Evolutionary conservation across 2,113 vertebrate genomes (phyloP).

Genomic region (Gadus chalcogrammus): DNA sequence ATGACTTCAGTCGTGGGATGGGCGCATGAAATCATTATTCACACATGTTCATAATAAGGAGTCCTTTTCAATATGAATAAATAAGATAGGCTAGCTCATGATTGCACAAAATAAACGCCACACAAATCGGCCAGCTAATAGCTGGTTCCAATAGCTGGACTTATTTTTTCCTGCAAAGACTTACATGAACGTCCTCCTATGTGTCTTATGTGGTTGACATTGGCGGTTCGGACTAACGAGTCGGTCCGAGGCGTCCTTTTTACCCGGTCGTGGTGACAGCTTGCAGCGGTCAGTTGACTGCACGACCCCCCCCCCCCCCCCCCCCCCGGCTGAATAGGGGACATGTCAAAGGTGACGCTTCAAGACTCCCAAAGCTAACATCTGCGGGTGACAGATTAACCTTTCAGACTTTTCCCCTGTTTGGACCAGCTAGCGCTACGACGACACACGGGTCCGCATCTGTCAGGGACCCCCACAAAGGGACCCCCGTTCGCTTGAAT

Average conservation of each 20-base stretch:
- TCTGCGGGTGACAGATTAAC: constrained; percentile 85
- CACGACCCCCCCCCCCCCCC: constrained; percentile 30
- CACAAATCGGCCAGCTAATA: too few species aligned
- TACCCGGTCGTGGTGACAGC: constrained; percentile 75
- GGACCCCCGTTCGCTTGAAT: constrained; percentile 60
- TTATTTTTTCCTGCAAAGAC: neutral
- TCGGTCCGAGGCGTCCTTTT: constrained; percentile 65
- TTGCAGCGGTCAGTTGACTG: constrained; percentile 80
- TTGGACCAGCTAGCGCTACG: constrained; percentile 72
- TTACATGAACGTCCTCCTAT: constrained; percentile 30
- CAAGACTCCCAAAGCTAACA: constrained; percentile 86
- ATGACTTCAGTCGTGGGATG: too few species aligned
- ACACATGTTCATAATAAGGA: too few species aligned
- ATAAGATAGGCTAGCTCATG: too few species aligned
- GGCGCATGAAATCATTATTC: too few species aligned
- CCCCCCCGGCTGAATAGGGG: constrained; percentile 69
- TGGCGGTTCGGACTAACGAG: constrained; percentile 59
- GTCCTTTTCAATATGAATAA: too few species aligned
- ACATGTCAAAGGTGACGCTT: constrained; percentile 91
- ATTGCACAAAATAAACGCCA: too few species aligned
- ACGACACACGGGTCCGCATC: constrained; percentile 68
- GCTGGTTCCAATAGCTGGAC: neutral
- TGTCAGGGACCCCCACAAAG: constrained; percentile 72
- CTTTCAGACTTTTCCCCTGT: constrained; percentile 82
- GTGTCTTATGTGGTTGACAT: constrained; percentile 29